Evolutionary conservation across 2,797 vertebrate genomes (phyloP), one percentile per base, ranked within the genome.

Genomic region (Acanthis flammea): DNA sequence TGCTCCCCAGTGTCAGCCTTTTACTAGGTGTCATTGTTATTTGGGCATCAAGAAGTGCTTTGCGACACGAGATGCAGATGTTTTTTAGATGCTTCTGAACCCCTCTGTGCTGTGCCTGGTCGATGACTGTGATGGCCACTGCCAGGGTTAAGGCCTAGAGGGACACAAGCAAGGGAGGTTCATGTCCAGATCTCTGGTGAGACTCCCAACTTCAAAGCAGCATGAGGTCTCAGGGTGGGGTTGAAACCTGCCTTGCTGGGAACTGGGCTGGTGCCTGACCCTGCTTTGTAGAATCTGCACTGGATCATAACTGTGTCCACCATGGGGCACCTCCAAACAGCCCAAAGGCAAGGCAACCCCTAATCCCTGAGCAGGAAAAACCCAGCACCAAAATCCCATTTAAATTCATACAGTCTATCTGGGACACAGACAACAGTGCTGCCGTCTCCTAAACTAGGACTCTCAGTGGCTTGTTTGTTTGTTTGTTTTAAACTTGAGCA

Each of bases 401-500:
- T 68, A 75, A 91, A 94, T 72, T 72, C 44, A 58, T 19, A 23
- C 2, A 65, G 19, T 50, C 35, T 85, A 27, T 57, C 61, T 48
- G 60, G 58, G 68, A 92, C 44, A 72, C 57, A 77, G 45, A 74
- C 53, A 85, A 72, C 58, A 86, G 41, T 17, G 6, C n/a, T 63
- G 58, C 54, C 1, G 0, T 48, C 74, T 79, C 22, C 37, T 74
- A 89, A 95, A 68, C 45, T 70, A 30, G 71, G 53, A 67, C 68
- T 73, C 86, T 63, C 54, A 68, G 41, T 7, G 65, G 63, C 24
- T 48, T 39, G 80, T 57, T 85, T 80, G 54, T 73, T 81, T 84
- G 74, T 57, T 86, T 85, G 44, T 76, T 88, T 93, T 50, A 83
- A 91, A 77, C 79, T 83, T 35, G 54, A 86, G 68, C 58, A 68